A percentile compares a stretch with the other conserved stretches of the same genome.
phyloP scores from a whole-genome alignment of 2,888 invertebrate species.

The Andrena camellia region DNA sequence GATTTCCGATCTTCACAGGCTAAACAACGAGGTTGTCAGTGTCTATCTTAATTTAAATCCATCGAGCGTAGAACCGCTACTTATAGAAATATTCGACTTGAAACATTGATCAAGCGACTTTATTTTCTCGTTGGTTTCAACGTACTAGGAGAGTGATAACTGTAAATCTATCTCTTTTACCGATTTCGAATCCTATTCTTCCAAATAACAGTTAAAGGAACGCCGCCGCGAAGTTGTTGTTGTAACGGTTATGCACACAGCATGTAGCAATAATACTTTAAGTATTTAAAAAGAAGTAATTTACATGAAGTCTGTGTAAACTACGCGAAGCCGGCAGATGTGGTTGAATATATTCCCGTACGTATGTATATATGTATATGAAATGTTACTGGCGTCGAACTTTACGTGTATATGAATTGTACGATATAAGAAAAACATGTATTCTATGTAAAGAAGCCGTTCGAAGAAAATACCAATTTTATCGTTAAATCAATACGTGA shows the following conservation, averaged over 20 bases:
- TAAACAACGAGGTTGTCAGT: constrained; percentile 96
- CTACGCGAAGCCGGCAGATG: neutral
- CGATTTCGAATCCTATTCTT: constrained; percentile 7
- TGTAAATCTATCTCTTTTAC: constrained; percentile 5
- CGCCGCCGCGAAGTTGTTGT: neutral
- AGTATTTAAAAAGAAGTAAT: constrained; percentile 3
- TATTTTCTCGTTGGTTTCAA: constrained; percentile 2
- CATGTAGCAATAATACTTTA: constrained; percentile 40
- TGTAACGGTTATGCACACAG: constrained; percentile 38
- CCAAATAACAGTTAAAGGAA: neutral
- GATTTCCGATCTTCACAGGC: constrained; percentile 94
- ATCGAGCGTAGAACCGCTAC: constrained; percentile 94
- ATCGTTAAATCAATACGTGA: constrained; percentile 16
- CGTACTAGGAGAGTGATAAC: neutral
- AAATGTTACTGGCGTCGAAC: neutral
- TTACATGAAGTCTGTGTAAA: constrained; percentile 7
- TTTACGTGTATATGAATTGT: constrained; percentile 31
- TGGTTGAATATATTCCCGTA: constrained; percentile 11
- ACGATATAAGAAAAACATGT: neutral
- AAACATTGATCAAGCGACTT: constrained; percentile 86
- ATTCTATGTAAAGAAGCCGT: neutral
- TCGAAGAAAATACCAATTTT: constrained; percentile 27
- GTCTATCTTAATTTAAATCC: constrained; percentile 97
- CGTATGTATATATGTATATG: constrained; percentile 4
- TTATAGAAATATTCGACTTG: constrained; percentile 98